Evolutionary conservation across 2,113 vertebrate species (phyloP).

Genomic region (Terrapene triunguis): DNA sequence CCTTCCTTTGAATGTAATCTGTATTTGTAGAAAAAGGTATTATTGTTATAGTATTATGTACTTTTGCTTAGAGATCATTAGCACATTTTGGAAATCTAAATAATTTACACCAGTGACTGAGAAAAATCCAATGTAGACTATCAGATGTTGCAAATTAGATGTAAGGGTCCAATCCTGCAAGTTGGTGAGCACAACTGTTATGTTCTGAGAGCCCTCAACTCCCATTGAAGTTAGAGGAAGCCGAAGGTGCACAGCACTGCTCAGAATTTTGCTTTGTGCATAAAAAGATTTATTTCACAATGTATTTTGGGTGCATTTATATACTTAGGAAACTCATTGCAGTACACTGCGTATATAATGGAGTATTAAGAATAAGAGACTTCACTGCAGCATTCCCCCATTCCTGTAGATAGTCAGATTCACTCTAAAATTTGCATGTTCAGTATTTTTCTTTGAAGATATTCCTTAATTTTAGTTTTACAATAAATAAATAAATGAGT

Average conservation of each 20-base stretch:
- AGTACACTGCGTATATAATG: background rate
- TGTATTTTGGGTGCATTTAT: background rate
- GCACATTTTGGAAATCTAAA: background rate
- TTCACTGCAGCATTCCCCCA: background rate
- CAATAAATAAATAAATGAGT: conserved; percentile 13
- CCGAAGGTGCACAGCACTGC: conserved; percentile 12
- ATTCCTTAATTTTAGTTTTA: background rate
- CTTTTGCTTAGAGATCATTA: background rate
- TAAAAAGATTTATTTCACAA: background rate
- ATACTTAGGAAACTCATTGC: background rate
- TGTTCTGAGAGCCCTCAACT: background rate
- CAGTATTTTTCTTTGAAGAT: background rate
- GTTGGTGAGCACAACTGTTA: background rate
- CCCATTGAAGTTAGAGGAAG: conserved; percentile 27
- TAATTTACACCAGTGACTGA: background rate
- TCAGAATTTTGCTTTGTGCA: background rate
- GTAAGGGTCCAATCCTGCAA: background rate
- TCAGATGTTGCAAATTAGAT: background rate
- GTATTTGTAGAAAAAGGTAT: background rate
- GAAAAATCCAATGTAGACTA: background rate
- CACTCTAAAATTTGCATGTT: background rate
- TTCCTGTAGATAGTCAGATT: background rate
- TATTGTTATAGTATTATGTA: background rate
- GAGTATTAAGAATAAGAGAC: background rate
- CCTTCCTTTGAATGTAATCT: background rate